Base-by-base conservation (phyloP, 2,888 invertebrate species). In the Sinelater perroti region DNA sequence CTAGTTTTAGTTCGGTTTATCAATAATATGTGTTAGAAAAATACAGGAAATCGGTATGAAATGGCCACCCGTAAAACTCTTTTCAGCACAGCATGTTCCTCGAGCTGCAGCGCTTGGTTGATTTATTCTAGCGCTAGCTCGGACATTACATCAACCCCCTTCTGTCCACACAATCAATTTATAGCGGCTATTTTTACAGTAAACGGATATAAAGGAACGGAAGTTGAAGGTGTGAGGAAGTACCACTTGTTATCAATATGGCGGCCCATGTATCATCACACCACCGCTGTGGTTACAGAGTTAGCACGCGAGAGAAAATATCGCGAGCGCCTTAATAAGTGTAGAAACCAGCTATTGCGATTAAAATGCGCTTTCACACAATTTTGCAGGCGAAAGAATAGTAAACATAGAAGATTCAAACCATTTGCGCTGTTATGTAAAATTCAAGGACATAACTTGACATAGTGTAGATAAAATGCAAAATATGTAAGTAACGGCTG, bases 111-210 rank as follows among this genome's bases (percentile, higher is more conserved):
- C 64, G 67, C 65, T 67, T 69, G 70, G 65, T 62, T 73, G 73
- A 73, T 74, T 74, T 73, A 74, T 72, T 70, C 51, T 11, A 33
- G 28, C 18, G 36, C 17, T 20, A 44, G 33, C 40, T 70, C 70
- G 72, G 72, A 73, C 72, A 66, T 70, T 71, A 69, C 71, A 67
- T 70, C 72, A 71, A 67, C 59, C 67, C n/a, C 67, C 56, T 35
- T 53, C 67, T 66, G 70, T 71, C 70, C 63, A 56, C 68, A 60
- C 68, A 30, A 65, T 67, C 71, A 68, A 72, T 73, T 72, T 71
- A 72, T 71, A 61, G 65, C 8, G 60, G 68, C 66, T 66, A 69
- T 71, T 70, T 67, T 67, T 69, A 56, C 56, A 57, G 58, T 46
- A 55, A 56, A 21, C 46, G 54, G 50, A 49, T 50, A 64, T 61